Conservation (phyloP, 2,113 vertebrate genomes). For the Crotophaga sulcirostris region DNA sequence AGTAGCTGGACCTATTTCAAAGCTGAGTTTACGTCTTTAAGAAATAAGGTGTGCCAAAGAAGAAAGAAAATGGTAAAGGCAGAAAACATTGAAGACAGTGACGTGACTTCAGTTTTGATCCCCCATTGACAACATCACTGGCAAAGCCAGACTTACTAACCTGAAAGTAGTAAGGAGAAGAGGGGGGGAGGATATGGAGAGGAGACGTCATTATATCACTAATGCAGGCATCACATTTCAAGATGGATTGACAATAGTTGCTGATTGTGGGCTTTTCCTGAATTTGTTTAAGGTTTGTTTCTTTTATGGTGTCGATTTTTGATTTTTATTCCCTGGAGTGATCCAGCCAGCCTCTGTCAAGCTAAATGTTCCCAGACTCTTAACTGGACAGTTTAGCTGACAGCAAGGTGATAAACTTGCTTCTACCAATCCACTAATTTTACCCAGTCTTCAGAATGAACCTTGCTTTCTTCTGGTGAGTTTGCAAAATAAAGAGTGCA, state of each 20-base stretch:
- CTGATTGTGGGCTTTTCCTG: background rate
- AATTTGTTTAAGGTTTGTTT: background rate
- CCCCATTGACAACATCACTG: background rate
- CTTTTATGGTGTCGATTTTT: background rate
- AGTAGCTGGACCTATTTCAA: background rate
- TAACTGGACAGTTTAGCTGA: background rate
- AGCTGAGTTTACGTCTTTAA: background rate
- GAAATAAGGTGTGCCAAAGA: background rate
- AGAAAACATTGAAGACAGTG: background rate
- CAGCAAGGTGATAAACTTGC: background rate
- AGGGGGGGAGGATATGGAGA: background rate
- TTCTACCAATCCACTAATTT: background rate
- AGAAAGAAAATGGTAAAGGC: background rate
- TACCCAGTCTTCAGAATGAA: background rate
- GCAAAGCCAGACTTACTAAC: background rate
- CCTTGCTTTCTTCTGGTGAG: background rate
- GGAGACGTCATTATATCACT: background rate
- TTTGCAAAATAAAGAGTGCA: background rate
- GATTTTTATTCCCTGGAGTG: accelerated
- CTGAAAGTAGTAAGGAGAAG: background rate
- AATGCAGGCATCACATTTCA: background rate
- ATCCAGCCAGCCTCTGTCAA: background rate
- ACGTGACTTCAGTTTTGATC: background rate
- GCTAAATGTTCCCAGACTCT: background rate
- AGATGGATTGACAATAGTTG: background rate